Evolutionary conservation across 2,113 vertebrate species (phyloP).

Genomic region (Circaetus gallicus): DNA sequence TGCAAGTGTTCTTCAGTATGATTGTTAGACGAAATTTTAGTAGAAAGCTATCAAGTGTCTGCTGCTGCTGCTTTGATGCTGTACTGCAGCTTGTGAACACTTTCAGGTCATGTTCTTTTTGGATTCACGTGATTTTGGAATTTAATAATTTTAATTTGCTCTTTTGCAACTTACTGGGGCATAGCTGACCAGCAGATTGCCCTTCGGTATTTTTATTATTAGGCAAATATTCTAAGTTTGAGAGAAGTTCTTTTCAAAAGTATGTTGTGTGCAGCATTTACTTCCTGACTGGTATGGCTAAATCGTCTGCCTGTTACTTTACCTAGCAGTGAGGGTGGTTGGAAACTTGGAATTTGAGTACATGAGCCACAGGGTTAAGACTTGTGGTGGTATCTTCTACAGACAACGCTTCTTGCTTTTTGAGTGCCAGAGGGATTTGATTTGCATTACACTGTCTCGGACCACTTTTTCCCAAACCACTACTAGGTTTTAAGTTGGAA

Average conservation of each 20-base stretch:
- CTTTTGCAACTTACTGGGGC: background rate
- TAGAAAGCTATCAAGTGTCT: background rate
- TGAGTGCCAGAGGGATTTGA: conserved; percentile 30
- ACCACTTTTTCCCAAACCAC: conserved; percentile 15
- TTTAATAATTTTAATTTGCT: background rate
- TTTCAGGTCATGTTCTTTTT: background rate
- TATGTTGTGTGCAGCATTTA: background rate
- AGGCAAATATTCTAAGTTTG: background rate
- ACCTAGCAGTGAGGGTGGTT: background rate
- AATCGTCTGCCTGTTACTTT: background rate
- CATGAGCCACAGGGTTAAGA: background rate
- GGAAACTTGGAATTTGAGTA: conserved; percentile 25
- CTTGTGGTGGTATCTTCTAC: background rate
- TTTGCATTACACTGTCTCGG: conserved; percentile 20
- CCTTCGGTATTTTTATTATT: background rate
- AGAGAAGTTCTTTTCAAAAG: background rate
- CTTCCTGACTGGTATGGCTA: background rate
- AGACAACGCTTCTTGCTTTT: conserved; percentile 2
- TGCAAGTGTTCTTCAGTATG: background rate
- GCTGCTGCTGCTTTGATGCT: background rate
- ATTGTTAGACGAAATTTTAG: background rate
- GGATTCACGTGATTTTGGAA: background rate
- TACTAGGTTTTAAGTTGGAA: conserved; percentile 48
- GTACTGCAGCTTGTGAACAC: background rate
- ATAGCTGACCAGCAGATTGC: background rate